Conservation (phyloP, 2,797 vertebrate genomes). For the Enteromius trimaculatus region DNA sequence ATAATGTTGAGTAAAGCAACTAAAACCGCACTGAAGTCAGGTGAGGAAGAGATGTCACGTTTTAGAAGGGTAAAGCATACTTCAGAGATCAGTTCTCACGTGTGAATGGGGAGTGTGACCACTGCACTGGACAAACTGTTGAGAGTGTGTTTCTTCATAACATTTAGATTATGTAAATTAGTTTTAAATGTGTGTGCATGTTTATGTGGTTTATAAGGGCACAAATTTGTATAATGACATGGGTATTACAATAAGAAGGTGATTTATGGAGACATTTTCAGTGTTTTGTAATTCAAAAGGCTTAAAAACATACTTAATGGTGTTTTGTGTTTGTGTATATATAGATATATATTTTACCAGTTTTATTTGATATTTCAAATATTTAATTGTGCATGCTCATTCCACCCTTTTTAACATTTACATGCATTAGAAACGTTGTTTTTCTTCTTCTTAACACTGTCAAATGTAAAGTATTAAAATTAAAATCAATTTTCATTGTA, state of each 20-base stretch:
- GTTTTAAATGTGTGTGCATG: no score
- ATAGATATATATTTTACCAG: not conserved
- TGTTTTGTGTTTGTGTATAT: no score
- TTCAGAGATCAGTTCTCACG: not conserved
- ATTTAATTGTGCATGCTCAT: not conserved
- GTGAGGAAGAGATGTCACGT: not conserved
- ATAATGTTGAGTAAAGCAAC: not conserved
- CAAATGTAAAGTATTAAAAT: not conserved
- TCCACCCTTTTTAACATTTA: not conserved
- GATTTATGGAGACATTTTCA: no score
- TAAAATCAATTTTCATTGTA: not conserved
- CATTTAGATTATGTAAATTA: no score
- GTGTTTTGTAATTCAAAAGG: no score
- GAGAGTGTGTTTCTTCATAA: not conserved
- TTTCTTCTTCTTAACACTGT: not conserved
- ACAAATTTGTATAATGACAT: no score
- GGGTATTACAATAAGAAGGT: no score
- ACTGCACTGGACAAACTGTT: not conserved
- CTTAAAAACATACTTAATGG: no score
- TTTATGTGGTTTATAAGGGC: no score
- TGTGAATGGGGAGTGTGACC: not conserved
- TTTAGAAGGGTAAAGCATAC: not conserved
- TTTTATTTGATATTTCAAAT: not conserved
- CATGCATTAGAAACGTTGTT: no score
- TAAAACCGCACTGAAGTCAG: not conserved